Conservation (phyloP, 2,113 vertebrate species). For the Oenanthe oenanthe region DNA sequence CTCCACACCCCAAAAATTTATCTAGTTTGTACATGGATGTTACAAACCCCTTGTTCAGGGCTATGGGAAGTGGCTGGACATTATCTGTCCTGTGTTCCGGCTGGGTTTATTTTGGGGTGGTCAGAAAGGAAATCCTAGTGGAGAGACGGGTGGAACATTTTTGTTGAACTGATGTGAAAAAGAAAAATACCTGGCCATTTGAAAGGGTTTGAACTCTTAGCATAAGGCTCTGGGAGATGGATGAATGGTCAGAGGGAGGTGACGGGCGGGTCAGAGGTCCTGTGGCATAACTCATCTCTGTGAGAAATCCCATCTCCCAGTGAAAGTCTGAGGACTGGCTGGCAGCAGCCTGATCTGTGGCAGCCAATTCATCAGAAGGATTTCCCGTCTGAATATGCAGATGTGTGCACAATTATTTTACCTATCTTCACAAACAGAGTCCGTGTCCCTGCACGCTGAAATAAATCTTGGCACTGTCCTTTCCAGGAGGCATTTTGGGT, state of each 20-base stretch:
- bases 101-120: constrained; percentile 29
- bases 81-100: not conserved
- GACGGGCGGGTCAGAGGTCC: not conserved
- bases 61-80: not conserved
- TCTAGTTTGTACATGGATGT: not conserved
- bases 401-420: constrained; percentile 38
- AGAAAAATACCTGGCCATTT: constrained; percentile 22
- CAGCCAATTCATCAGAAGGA: constrained; percentile 38
- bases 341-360: not conserved
- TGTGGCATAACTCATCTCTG: not conserved
- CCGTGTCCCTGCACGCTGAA: not conserved
- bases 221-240: constrained; percentile 19
- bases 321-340: not conserved
- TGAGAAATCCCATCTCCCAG: not conserved
- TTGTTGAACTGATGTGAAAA: not conserved
- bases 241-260: constrained; percentile 41
- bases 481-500: not conserved
- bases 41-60: not conserved
- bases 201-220: constrained; percentile 39
- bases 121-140: constrained; percentile 38
- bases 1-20: not conserved
- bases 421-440: not conserved
- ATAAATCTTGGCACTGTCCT: constrained; percentile 55
- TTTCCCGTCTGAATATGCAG: constrained; percentile 61
- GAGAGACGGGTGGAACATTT: not conserved